phyloP scores from a whole-genome alignment of 2,888 invertebrate genomes.

The Platycheirus rosarum region DNA sequence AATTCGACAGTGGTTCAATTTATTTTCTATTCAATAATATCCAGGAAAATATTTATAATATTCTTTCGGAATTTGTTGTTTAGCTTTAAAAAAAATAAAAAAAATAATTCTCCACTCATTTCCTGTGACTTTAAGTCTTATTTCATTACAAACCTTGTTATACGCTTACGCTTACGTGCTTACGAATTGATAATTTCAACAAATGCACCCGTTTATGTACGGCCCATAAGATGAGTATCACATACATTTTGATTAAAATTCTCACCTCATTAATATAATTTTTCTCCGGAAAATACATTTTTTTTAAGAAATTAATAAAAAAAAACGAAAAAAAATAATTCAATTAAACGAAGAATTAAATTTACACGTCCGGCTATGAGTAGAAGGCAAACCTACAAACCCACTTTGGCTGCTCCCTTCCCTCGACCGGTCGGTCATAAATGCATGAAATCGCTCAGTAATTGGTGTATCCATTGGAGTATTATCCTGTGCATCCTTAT shows the following conservation, averaged over 20 bases:
- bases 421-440: slow-evolving; percentile 16
- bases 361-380: slow-evolving; percentile 38
- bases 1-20: too few relatives aligned
- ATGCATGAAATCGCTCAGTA: slow-evolving; percentile 67
- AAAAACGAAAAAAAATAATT: slow-evolving; percentile 23
- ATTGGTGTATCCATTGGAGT: slow-evolving; percentile 61
- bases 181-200: too few relatives aligned
- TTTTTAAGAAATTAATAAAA: not conserved
- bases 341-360: slow-evolving; percentile 54
- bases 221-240: slow-evolving; percentile 3
- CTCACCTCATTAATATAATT: not conserved
- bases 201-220: too few relatives aligned
- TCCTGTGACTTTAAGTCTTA: too few relatives aligned
- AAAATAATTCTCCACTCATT: too few relatives aligned
- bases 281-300: slow-evolving; percentile 6
- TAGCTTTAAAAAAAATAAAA: too few relatives aligned
- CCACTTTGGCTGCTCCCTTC: not conserved
- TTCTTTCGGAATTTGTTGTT: too few relatives aligned
- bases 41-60: too few relatives aligned
- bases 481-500: slow-evolving; percentile 47
- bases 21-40: too few relatives aligned
- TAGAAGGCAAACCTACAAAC: too few relatives aligned
- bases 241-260: slow-evolving; percentile 1
- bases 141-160: too few relatives aligned
- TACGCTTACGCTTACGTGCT: too few relatives aligned